Evolutionary conservation across 2,888 invertebrate species (phyloP).

Genomic region (Diadegma fenestrale): DNA sequence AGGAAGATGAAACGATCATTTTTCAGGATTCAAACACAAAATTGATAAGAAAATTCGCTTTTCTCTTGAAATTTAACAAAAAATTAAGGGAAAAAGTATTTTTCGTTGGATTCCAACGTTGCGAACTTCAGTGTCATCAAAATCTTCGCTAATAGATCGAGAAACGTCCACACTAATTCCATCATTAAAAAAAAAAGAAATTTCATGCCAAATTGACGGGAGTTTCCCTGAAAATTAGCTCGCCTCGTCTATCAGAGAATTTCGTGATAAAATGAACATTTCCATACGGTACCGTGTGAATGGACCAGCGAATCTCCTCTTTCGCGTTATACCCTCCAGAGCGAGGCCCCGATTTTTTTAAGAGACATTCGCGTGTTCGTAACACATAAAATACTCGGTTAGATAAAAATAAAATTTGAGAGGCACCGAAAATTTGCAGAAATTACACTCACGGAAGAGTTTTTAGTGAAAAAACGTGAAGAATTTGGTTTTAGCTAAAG

Average conservation of each 20-base stretch:
- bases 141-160: background rate
- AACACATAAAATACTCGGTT: background rate
- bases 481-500: background rate
- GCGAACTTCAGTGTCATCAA: too few relatives aligned
- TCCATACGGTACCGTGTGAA: background rate
- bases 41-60: too few relatives aligned
- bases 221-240: background rate
- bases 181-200: background rate
- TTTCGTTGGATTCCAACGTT: too few relatives aligned
- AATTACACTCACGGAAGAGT: background rate
- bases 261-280: background rate
- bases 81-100: too few relatives aligned
- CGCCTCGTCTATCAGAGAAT: background rate
- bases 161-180: background rate
- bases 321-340: background rate
- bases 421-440: background rate
- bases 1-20: too few relatives aligned
- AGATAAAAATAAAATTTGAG: constrained; percentile 1
- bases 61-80: too few relatives aligned
- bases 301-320: background rate
- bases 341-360: background rate
- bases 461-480: background rate
- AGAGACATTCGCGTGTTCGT: background rate
- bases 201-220: background rate
- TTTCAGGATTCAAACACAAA: too few relatives aligned